These are phyloP conservation scores for Carposina sasakii DNA, from an alignment of 1,140 invertebrate species.

Conservation along the genomic window DNA sequence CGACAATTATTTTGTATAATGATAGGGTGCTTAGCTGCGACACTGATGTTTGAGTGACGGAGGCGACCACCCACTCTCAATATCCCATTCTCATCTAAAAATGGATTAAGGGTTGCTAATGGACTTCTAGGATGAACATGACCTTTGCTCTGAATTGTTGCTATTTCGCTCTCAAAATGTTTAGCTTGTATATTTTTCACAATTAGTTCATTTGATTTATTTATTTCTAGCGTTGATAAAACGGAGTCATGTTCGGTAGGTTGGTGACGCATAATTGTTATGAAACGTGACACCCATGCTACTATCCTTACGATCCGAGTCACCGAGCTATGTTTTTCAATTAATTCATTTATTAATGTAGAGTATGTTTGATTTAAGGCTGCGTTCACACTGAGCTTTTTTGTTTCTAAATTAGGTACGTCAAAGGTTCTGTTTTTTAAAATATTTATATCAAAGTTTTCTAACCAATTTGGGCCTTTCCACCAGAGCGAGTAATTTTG, in stretches of 20 bases:
- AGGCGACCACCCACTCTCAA: conserved; percentile 51
- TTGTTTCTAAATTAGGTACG: not conserved
- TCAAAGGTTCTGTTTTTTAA: not conserved
- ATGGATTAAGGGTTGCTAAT: conserved; percentile 34
- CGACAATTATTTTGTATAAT: conserved; percentile 11
- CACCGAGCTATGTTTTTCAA: conserved; percentile 12
- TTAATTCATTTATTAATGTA: conserved; percentile 9
- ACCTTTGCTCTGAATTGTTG: not conserved
- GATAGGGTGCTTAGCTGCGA: conserved; percentile 13
- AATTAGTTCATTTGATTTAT: conserved; percentile 11
- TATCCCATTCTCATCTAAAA: conserved; percentile 40
- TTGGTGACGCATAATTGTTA: not conserved
- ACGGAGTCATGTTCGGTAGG: conserved; percentile 5
- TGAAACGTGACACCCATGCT: conserved; percentile 19
- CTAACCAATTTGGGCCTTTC: conserved; percentile 20
- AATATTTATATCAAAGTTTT: not conserved
- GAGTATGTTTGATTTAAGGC: conserved; percentile 5
- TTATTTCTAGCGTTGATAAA: conserved; percentile 14
- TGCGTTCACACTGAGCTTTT: conserved; percentile 5
- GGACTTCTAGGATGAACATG: conserved; percentile 14
- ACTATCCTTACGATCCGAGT: conserved; percentile 7
- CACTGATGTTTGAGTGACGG: conserved; percentile 17
- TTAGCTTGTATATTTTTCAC: conserved; percentile 16
- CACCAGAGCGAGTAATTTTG: conserved; percentile 16
- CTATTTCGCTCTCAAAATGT: conserved; percentile 11